These are phyloP conservation scores for Scarus forsteni DNA, from an alignment of 2,797 vertebrate species.

Conservation along the genomic window DNA sequence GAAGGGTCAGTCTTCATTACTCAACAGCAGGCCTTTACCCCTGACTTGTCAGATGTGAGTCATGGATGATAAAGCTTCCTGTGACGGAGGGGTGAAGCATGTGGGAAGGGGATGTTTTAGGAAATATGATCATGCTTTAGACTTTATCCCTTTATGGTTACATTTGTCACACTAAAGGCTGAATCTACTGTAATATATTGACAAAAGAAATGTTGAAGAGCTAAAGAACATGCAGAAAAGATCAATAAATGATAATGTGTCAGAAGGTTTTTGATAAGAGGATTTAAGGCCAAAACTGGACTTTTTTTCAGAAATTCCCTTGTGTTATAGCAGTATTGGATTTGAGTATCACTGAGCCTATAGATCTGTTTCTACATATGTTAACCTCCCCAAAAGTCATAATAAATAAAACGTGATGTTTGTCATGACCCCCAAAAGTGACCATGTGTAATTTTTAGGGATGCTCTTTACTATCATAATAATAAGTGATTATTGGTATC, in stretches of 20 bases:
- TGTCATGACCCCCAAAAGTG: background rate
- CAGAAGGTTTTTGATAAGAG: background rate
- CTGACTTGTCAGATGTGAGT: slow-evolving; percentile 47
- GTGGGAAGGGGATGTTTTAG: slow-evolving; percentile 3
- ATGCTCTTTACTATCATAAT: no score
- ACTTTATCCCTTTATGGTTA: background rate
- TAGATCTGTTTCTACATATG: background rate
- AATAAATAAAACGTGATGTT: no score
- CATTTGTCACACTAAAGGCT: background rate
- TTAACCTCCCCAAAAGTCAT: background rate
- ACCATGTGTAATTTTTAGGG: no score
- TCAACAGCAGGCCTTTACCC: slow-evolving; percentile 20
- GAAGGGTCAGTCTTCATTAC: slow-evolving; percentile 42
- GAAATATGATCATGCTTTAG: background rate
- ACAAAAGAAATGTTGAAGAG: background rate
- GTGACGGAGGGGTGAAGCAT: background rate
- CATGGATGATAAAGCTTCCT: slow-evolving; percentile 31
- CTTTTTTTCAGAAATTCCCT: background rate
- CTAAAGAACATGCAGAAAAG: background rate
- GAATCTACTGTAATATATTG: background rate
- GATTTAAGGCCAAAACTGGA: background rate
- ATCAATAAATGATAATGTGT: background rate
- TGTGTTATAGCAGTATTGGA: background rate
- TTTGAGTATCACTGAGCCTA: background rate
- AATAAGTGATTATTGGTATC: no score